Conservation (phyloP, 2,113 vertebrate species). For the Amphilophus citrinellus region DNA sequence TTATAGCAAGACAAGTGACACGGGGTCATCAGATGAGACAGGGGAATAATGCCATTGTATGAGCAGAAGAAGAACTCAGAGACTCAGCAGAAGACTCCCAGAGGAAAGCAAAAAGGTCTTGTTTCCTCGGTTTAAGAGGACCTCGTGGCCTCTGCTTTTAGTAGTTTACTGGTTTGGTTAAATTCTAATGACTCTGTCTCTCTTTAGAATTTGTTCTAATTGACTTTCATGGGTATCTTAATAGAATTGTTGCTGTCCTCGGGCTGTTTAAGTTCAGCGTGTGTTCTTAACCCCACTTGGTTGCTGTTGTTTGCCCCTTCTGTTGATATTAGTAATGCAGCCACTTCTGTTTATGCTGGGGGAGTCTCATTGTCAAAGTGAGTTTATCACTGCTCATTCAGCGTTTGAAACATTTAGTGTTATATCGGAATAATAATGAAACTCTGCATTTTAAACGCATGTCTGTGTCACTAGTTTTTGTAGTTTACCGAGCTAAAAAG, state of each 20-base stretch:
- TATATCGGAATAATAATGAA: neutral
- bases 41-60: constrained; percentile 19
- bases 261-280: neutral
- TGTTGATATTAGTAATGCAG: neutral
- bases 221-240: constrained; percentile 40
- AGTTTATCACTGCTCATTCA: neutral
- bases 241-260: constrained; percentile 11
- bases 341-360: neutral
- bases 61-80: constrained; percentile 7
- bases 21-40: constrained; percentile 39
- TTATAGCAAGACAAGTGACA: constrained; percentile 32
- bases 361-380: neutral
- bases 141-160: neutral
- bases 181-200: constrained; percentile 30
- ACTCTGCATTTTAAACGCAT: neutral
- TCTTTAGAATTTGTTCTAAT: constrained; percentile 24
- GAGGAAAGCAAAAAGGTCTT: constrained; percentile 22
- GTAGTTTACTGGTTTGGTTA: constrained; percentile 21
- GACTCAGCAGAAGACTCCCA: constrained; percentile 1
- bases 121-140: constrained; percentile 7
- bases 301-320: neutral
- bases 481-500: neutral
- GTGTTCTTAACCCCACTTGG: neutral
- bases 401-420: neutral
- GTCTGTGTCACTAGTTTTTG: neutral